Conservation (phyloP, 2,888 invertebrate species). For the Teinopalpus imperialis region DNA sequence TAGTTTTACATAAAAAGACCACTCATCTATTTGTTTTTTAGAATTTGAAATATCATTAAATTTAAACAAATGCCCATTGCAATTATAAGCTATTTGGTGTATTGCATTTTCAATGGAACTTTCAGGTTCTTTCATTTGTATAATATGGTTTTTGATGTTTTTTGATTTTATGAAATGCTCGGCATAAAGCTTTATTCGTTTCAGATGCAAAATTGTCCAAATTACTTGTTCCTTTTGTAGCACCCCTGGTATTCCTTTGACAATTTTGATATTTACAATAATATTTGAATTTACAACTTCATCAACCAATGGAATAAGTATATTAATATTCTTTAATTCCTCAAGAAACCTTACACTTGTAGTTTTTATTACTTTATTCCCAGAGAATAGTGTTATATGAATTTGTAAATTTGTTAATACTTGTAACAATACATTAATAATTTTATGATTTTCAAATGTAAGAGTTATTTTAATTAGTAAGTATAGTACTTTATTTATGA, state of each 20-base stretch:
- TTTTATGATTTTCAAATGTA: slow-evolving; percentile 39
- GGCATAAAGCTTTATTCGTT: slow-evolving; percentile 43
- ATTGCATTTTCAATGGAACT: slow-evolving; percentile 44
- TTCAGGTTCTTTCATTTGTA: slow-evolving; percentile 39
- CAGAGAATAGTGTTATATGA: slow-evolving; percentile 48
- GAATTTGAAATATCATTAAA: slow-evolving; percentile 37
- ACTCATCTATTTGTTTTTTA: slow-evolving; percentile 30
- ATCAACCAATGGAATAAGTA: slow-evolving; percentile 47
- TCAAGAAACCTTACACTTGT: slow-evolving; percentile 48
- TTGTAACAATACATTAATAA: slow-evolving; percentile 44
- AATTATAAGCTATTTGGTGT: slow-evolving; percentile 34
- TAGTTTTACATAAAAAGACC: slow-evolving; percentile 51
- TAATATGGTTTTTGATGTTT: slow-evolving; percentile 26
- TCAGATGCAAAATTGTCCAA: slow-evolving; percentile 54
- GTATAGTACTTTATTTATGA: slow-evolving; percentile 41
- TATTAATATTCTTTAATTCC: slow-evolving; percentile 42
- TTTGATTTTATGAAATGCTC: slow-evolving; percentile 57
- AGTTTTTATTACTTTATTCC: slow-evolving; percentile 46
- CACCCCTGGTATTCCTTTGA: slow-evolving; percentile 53
- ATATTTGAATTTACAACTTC: slow-evolving; percentile 38
- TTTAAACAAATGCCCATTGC: slow-evolving; percentile 45
- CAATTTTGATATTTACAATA: slow-evolving; percentile 48
- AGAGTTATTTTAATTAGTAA: slow-evolving; percentile 48
- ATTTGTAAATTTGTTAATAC: slow-evolving; percentile 48
- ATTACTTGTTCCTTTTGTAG: slow-evolving; percentile 46